Evolutionary conservation across 1,140 invertebrate genomes (phyloP), one percentile per base, ranked within the genome.

Genomic region (Vollenhovia emeryi): DNA sequence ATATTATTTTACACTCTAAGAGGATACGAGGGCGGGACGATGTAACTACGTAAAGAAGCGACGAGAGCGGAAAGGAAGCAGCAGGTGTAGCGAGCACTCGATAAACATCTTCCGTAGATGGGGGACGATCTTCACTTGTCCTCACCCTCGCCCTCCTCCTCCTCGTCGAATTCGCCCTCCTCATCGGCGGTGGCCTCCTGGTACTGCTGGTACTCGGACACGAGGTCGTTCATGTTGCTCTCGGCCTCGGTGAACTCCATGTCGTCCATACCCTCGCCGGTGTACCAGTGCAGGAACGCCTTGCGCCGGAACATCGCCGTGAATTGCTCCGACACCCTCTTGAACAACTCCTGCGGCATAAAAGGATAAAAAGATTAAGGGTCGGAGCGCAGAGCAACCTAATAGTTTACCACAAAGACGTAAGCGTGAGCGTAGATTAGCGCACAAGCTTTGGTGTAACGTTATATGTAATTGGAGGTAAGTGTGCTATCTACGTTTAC

Each of bases 221-320:
- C 97, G 90, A 98, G 94, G 93, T 99, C 98, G 93, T 98, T 98
- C 98, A 98, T 98, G 95, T 98, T 98, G 87, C 95, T 96, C 89
- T 97, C 96, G 0, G 96, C 96, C 92, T 97, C 98, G 88, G 96
- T 98, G 91, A 97, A 97, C 91, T 97, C 96, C 96, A 97, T 96
- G 91, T 98, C 98, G 76, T 98, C 97, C 95, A 99, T 98, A 78
- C 98, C 97, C 93, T 98, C 98, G 60, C 97, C 98, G 33, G 97
- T 98, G 95, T 98, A 98, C 98, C 98, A 99, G 96, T 99, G 98
- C 50, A 99, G 95, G 96, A 99, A 99, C 86, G 98, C 98, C 94
- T 98, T 98, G 55, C 98, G 95, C 62, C 97, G 95, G 95, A 98
- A 98, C 98, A 98, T 98, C 52, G 97, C 97, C 0, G 97, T 97